A percentile compares a stretch with the other conserved stretches of the same genome.
Evolutionary conservation across 2,113 vertebrate species (phyloP).

Genomic region (Corvus hawaiiensis): DNA sequence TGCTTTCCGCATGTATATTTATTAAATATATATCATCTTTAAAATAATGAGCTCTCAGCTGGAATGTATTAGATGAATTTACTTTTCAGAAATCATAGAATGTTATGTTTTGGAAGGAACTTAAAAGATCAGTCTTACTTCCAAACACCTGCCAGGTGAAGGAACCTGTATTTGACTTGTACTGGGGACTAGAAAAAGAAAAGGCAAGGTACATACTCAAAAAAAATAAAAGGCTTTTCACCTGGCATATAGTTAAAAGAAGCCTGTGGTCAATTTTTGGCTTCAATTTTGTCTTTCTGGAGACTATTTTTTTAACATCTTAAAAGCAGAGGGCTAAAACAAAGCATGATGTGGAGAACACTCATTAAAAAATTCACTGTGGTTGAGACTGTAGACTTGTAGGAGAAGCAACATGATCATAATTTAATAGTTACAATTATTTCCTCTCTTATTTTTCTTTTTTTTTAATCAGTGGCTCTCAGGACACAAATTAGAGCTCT

Average conservation of each 20-base stretch:
- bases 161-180: not conserved
- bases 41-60: not conserved
- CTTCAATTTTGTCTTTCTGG: not conserved
- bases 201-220: rapidly evolving
- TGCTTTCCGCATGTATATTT: not conserved
- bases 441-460: not conserved
- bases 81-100: not conserved
- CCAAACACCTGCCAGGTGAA: not conserved
- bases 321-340: not conserved
- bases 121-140: not conserved
- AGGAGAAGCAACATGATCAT: not conserved
- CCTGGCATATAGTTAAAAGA: not conserved
- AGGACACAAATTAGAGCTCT: not conserved
- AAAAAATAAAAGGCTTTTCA: not conserved
- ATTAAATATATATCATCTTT: not conserved
- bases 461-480: not conserved
- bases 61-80: not conserved
- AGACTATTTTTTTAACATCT: not conserved
- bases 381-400: not conserved
- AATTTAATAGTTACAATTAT: not conserved
- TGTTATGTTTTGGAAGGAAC: not conserved
- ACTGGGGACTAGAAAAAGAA: not conserved
- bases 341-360: not conserved
- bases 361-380: not conserved
- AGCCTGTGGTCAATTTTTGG: not conserved